Base-by-base conservation (phyloP, 1,140 invertebrate genomes). In the Philopotamus ludificatus region DNA sequence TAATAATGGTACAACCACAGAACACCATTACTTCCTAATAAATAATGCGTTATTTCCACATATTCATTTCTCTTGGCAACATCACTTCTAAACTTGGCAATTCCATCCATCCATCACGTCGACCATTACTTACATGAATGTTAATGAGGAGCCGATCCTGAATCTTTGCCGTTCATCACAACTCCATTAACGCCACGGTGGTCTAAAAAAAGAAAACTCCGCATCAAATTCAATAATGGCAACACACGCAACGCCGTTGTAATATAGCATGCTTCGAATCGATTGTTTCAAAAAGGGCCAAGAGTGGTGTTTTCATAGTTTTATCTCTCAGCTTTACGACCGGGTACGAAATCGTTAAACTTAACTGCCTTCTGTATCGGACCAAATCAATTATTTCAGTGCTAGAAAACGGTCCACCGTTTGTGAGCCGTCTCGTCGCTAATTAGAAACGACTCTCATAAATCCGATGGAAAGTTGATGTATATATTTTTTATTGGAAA, bases 21-120 rank as follows among this genome's bases (percentile, higher is more conserved):
- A n/a, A n/a, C n/a, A n/a, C n/a, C n/a, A n/a, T n/a, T n/a, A n/a
- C n/a, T n/a, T n/a, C n/a, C n/a, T n/a, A n/a, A n/a, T n/a, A n/a
- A n/a, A n/a, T n/a, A n/a, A n/a, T n/a, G n/a, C n/a, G n/a, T n/a
- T n/a, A n/a, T n/a, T n/a, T n/a, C n/a, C n/a, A n/a, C n/a, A n/a
- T n/a, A n/a, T n/a, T n/a, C n/a, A n/a, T n/a, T n/a, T n/a, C n/a
- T n/a, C n/a, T n/a, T n/a, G n/a, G n/a, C n/a, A n/a, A n/a, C n/a
- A n/a, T n/a, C 57, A 47, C 44, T 42, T 28, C 57, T 47, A 47
- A 60, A 60, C 57, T 60, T 60, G 45, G 42, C 47, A 41, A 60
- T 60, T 60, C 47, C 57, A 47, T 60, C 57, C 57, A 60, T 60
- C 57, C 57, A 60, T 60, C 57, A 60, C 57, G 57, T 60, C 57